Evolutionary conservation across 2,888 invertebrate genomes (phyloP), one percentile per base, ranked within the genome.

Genomic region (Trisateles emortualis): DNA sequence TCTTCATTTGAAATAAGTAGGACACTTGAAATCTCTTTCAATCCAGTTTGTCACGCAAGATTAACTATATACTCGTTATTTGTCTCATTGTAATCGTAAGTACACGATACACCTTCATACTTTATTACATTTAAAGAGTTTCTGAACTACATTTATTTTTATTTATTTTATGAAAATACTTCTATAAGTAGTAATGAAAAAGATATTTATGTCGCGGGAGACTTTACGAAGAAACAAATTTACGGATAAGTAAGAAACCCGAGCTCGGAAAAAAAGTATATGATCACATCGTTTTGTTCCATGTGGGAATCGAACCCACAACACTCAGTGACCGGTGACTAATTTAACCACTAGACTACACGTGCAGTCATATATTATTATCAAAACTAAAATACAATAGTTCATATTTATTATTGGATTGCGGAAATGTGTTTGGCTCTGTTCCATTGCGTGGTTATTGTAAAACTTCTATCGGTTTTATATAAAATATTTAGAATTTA

Each of bases 351-450:
- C n/a, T n/a, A n/a, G n/a, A n/a, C n/a, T n/a, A n/a, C n/a, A n/a
- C n/a, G n/a, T n/a, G n/a, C n/a, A n/a, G n/a, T n/a, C n/a, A 51
- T 52, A 36, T 44, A 47, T 55, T n/a, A 58, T 59, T 63, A 72
- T 75, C 61, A 63, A 64, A 68, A 58, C 58, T 66, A 74, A 68
- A 74, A 75, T 76, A 78, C 72, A 74, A 76, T 78, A 64, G 69
- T 67, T 70, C 65, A 68, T 63, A 74, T 78, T 72, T 80, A 74
- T 79, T 78, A 77, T 73, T 76, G 71, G 74, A 74, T 72, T 73
- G 60, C 64, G 75, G 64, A 72, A 74, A 72, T 68, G 65, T 65
- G 66, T 74, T 80, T 81, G 81, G 81, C 80, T 68, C 42, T 32
- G 64, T 64, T 77, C 81, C 81, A 81, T 68, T 58, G 26, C 52